Evolutionary conservation across 2,113 vertebrate genomes (phyloP).

Genomic region (Hippocampus comes): DNA sequence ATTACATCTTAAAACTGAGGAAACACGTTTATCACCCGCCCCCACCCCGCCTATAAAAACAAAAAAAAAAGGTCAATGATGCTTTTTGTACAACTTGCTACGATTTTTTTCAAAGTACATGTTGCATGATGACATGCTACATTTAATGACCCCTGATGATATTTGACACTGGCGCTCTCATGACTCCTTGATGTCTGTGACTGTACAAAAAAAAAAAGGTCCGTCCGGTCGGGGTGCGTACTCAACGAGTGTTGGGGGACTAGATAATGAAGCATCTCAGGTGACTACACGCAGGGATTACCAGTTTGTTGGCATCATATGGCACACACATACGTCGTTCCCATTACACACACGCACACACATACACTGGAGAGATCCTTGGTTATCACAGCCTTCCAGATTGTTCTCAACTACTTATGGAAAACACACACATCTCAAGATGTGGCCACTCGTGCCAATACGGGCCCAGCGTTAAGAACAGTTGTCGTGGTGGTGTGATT

Average conservation of each 20-base stretch:
- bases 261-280: slow-evolving; percentile 67
- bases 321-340: slow-evolving; percentile 49
- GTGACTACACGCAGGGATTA: slow-evolving; percentile 71
- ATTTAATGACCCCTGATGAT: slow-evolving; percentile 23
- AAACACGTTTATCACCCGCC: no score
- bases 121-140: slow-evolving; percentile 30
- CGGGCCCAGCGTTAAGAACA: slow-evolving; percentile 72
- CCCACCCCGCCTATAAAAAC: no score
- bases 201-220: slow-evolving; percentile 20
- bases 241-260: slow-evolving; percentile 20
- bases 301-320: slow-evolving; percentile 60
- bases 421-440: slow-evolving; percentile 69
- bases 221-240: slow-evolving; percentile 9
- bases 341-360: slow-evolving; percentile 35
- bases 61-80: no score
- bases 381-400: slow-evolving; percentile 74
- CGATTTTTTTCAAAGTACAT: background rate
- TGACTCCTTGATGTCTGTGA: slow-evolving; percentile 32
- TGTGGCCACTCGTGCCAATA: slow-evolving; percentile 71
- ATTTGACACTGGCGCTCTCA: slow-evolving; percentile 13
- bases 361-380: slow-evolving; percentile 67
- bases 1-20: no score
- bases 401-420: slow-evolving; percentile 74
- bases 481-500: slow-evolving; percentile 62
- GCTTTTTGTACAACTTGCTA: background rate